phyloP scores from a whole-genome alignment of 2,797 vertebrate species.

The Mus spretus region DNA sequence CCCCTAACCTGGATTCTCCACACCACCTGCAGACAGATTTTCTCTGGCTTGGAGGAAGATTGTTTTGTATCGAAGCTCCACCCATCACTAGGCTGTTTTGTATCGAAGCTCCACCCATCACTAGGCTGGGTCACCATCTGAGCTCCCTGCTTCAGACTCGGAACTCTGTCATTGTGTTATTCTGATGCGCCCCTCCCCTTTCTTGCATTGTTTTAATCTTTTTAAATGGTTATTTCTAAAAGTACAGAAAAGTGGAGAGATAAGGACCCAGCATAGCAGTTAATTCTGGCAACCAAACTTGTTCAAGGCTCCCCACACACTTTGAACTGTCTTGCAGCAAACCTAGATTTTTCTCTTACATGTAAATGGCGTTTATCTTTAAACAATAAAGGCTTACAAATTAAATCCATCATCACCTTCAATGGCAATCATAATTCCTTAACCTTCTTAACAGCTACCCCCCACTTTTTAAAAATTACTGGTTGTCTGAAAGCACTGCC shows the following conservation, averaged over 20 bases:
- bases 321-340: not conserved
- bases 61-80: not conserved
- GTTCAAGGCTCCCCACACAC: not conserved
- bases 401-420: not conserved
- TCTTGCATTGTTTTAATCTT: not conserved
- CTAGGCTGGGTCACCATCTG: not conserved
- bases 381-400: slow-evolving; percentile 37
- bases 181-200: not conserved
- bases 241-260: not conserved
- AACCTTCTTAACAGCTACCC: slow-evolving; percentile 24
- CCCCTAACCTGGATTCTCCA: slow-evolving; percentile 70
- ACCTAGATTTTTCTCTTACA: slow-evolving; percentile 18
- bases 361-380: slow-evolving; percentile 20
- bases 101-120: not conserved
- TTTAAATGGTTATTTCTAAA: slow-evolving; percentile 50
- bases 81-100: not conserved
- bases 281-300: not conserved
- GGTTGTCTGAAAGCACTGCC: slow-evolving; percentile 40
- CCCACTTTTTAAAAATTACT: not conserved
- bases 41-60: not conserved
- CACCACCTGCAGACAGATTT: not conserved
- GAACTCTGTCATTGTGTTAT: not conserved
- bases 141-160: not conserved
- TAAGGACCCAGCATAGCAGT: not conserved
- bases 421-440: slow-evolving; percentile 30